Evolutionary conservation across 2,888 invertebrate species (phyloP).

Genomic region (Rhingia campestris): DNA sequence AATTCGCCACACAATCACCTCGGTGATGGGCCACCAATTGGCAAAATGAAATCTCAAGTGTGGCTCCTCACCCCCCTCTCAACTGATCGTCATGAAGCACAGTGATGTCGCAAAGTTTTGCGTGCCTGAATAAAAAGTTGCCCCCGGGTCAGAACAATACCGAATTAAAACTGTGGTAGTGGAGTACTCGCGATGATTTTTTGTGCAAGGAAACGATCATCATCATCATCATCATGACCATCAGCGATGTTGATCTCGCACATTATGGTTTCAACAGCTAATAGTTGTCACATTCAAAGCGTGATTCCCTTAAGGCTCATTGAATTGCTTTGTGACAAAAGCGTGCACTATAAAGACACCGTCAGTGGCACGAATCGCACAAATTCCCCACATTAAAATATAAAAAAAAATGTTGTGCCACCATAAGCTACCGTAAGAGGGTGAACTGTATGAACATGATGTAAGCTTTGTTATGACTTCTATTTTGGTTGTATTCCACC

Average conservation of each 20-base stretch:
- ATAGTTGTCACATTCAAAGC: slow-evolving; percentile 57
- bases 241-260: slow-evolving; percentile 33
- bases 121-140: slow-evolving; percentile 17
- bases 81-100: slow-evolving; percentile 2
- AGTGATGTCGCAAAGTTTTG: slow-evolving; percentile 22
- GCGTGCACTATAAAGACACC: slow-evolving; percentile 59
- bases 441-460: slow-evolving; percentile 1
- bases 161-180: slow-evolving; percentile 8
- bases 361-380: slow-evolving; percentile 52
- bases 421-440: neutral
- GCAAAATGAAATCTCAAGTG: slow-evolving; percentile 38
- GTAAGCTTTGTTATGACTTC: slow-evolving; percentile 25
- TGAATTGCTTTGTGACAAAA: slow-evolving; percentile 53
- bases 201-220: slow-evolving; percentile 27
- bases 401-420: neutral
- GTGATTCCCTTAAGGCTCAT: slow-evolving; percentile 55
- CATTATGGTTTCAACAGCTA: slow-evolving; percentile 39
- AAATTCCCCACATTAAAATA: slow-evolving; percentile 28
- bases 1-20: slow-evolving; percentile 51
- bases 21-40: slow-evolving; percentile 34
- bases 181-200: neutral
- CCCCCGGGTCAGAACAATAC: slow-evolving; percentile 45
- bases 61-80: neutral
- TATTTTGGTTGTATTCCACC: slow-evolving; percentile 7
- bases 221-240: slow-evolving; percentile 14